Evolutionary conservation across 2,888 invertebrate species (phyloP), one percentile per base, ranked within the genome.

Genomic region (Xylota sylvarum): DNA sequence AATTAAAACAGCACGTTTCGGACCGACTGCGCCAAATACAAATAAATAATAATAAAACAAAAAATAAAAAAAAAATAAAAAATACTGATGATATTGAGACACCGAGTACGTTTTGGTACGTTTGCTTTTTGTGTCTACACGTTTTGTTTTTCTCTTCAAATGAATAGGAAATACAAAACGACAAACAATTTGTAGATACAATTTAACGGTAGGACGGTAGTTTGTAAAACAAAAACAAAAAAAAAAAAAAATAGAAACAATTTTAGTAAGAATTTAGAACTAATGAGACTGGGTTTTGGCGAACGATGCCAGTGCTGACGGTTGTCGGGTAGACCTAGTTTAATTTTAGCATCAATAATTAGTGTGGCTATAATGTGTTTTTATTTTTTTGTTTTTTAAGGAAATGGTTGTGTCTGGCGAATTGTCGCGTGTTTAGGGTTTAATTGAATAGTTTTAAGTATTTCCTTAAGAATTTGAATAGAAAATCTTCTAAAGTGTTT

Each of bases 1-100:
- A 79, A 72, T 70, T 72, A 64, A 79, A 64, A 64, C 62, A 79
- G 64, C 79, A 79, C 79, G 79, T 79, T 79, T 79, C 79, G 27
- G 55, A 64, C 35, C n/a, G 14, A 70, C 40, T 62, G 55, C 55
- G 27, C 46, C 37, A 70, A 70, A 70, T 27, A 58, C 35, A 58
- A 65, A 55, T 27, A 65, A 50, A 64, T 46, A 50, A 73, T 32
- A 43, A 27, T 27, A 62, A 37, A 58, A 65, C 17, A 17, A 23
- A 23, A 23, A 43, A 27, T 27, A 62, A 27, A 58, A 65, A 23
- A 17, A 50, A 19, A 69, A 50, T 14, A 23, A 17, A 50, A 19
- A 69, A 50, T 14, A 62, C 60, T 32, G 40, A 60, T 67, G 50
- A 60, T 50, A 43, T 60, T 48, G 50, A 58, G 77, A 52, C 46